A percentile compares a stretch with the other conserved stretches of the same genome.
Conservation (phyloP, 2,113 vertebrate genomes). For the Camarhynchus parvulus region DNA sequence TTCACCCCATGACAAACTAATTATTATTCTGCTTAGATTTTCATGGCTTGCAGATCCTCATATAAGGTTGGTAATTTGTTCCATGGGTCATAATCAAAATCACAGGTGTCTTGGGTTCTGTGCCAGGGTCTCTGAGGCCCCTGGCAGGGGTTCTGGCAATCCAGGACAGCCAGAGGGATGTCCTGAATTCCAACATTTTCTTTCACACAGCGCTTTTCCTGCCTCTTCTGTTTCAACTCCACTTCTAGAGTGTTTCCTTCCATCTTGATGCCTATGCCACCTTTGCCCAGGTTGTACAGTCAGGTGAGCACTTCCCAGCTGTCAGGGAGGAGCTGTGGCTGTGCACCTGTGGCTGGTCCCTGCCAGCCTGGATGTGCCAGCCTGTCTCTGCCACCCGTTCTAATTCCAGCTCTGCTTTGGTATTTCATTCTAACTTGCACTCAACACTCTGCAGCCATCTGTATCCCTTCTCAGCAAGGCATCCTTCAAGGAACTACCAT, state of each 20-base stretch:
- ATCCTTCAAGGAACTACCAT: neutral
- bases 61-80: too few species aligned
- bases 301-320: rapidly evolving
- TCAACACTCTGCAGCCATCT: neutral
- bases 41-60: too few species aligned
- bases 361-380: neutral
- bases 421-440: neutral
- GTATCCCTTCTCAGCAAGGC: neutral
- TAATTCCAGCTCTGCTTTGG: neutral
- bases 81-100: too few species aligned
- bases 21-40: too few species aligned
- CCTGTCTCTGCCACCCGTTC: neutral
- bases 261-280: neutral
- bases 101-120: too few species aligned
- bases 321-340: neutral
- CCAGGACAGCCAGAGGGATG: too few species aligned
- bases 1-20: too few species aligned
- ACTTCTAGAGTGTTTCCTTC: neutral
- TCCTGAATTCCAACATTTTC: neutral
- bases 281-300: neutral
- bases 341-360: neutral
- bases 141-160: too few species aligned
- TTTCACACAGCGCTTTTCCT: neutral
- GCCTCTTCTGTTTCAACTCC: neutral
- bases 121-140: too few species aligned